Evolutionary conservation across 92 coral and sea anemone species (phyloP).

Genomic region (Porites cylindrica): DNA sequence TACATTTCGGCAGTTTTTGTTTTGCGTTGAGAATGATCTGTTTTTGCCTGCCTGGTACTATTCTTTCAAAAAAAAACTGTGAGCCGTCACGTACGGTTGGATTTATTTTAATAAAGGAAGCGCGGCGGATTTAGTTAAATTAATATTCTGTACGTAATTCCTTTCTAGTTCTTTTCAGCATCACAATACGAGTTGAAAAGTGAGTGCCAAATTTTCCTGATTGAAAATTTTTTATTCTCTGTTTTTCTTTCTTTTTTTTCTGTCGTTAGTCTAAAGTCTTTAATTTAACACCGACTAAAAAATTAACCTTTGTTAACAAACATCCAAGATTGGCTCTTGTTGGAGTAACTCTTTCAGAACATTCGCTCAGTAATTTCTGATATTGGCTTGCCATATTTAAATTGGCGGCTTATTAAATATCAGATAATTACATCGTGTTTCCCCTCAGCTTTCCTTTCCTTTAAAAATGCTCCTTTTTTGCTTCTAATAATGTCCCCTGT

Average conservation of each 20-base stretch:
- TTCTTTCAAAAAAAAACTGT: too few species aligned
- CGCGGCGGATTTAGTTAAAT: not conserved
- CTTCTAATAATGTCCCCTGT: not conserved
- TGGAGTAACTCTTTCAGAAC: not conserved
- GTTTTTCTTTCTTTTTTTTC: not conserved
- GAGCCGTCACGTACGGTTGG: too few species aligned
- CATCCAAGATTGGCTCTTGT: not conserved
- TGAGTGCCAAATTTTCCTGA: not conserved
- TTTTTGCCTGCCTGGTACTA: not conserved
- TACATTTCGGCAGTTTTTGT: conserved; percentile 15
- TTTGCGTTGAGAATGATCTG: conserved; percentile 18
- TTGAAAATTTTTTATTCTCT: not conserved
- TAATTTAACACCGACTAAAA: not conserved
- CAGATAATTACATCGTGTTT: not conserved
- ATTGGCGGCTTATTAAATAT: not conserved
- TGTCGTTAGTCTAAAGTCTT: not conserved
- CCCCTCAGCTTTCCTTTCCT: not conserved
- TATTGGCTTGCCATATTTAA: not conserved
- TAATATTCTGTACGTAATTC: not conserved
- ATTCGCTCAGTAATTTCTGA: not conserved
- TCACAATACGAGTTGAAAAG: not conserved
- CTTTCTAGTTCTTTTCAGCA: not conserved
- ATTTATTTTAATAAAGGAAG: too few species aligned
- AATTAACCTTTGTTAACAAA: not conserved
- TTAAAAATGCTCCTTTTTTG: not conserved